Base-by-base conservation (phyloP, 2,888 invertebrate species). In the Peribatodes rhomboidaria region DNA sequence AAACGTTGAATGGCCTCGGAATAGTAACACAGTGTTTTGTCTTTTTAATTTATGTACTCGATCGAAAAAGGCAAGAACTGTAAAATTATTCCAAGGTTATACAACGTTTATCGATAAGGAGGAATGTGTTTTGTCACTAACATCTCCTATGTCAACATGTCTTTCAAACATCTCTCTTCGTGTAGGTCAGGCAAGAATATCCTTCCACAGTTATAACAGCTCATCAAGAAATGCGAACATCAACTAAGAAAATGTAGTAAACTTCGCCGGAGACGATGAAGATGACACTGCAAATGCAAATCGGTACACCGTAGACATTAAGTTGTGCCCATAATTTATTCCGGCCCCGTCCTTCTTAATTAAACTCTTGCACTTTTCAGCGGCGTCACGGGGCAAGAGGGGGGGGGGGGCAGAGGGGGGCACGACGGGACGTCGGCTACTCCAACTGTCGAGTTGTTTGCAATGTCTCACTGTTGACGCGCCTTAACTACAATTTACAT, bases 301-400 rank as follows among this genome's bases (percentile, higher is more conserved):
- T 78, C 73, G 67, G 67, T 74, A 73, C 75, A 76, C 74, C 73
- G 72, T 65, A 69, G 73, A 68, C 77, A 79, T 79, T 76, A 78
- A 82, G 74, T 78, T 65, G 74, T 68, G 72, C 67, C 69, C 70
- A 69, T 83, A 83, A 83, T 80, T 79, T 83, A 84, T 83, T 81
- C 83, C 61, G 64, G 52, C 67, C 75, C 72, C 74, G 78, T 79
- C 78, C 73, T 66, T 80, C 81, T 80, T 81, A 81, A 82, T 83
- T 82, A 81, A 82, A 79, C 78, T 78, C 82, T 78, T 83, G 82
- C 83, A 82, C 81, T 82, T 81, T 79, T 78, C 74, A 70, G 50
- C 42, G 54, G 11, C 46, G 33, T 11, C 46, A 13, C 37, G 59
- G 39, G 47, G 35, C 18, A 8, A 13, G 37, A 18, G 14, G 52